These are phyloP conservation scores for Heliothis peltigera DNA, from an alignment of 2,888 invertebrate genomes.

Conservation along the genomic window DNA sequence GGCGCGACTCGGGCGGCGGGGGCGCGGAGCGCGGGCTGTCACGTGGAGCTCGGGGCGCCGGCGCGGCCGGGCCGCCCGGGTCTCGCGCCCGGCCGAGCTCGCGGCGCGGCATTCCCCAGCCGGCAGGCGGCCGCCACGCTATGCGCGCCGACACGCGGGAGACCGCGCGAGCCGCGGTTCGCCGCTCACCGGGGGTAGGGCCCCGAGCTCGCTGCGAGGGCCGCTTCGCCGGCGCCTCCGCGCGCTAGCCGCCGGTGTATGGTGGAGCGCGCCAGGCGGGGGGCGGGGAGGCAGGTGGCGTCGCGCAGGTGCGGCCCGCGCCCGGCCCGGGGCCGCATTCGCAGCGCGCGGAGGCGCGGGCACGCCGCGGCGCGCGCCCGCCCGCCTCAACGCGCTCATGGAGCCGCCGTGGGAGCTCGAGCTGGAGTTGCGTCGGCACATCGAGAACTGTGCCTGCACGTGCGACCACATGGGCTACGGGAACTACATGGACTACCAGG, in stretches of 20 bases:
- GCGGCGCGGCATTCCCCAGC: conserved; percentile 85
- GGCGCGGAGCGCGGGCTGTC: conserved; percentile 73
- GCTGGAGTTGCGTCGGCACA: conserved; percentile 96
- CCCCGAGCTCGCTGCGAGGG: conserved; percentile 83
- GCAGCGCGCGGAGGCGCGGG: conserved; percentile 81
- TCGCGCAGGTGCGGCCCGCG: conserved; percentile 86
- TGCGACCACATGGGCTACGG: conserved; percentile 98
- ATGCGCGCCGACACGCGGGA: conserved; percentile 79
- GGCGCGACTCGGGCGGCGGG: conserved; percentile 61
- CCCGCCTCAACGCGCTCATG: conserved; percentile 84
- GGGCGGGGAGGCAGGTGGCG: conserved; percentile 84
- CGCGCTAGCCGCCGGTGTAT: conserved; percentile 82
- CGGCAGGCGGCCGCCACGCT: conserved; percentile 81
- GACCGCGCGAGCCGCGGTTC: conserved; percentile 78
- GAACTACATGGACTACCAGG: conserved; percentile 97
- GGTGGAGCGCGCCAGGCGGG: conserved; percentile 80
- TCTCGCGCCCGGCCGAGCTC: conserved; percentile 74
- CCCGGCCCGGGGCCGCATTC: conserved; percentile 83
- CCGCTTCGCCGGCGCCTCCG: conserved; percentile 81
- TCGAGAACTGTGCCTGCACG: conserved; percentile 96
- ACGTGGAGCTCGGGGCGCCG: conserved; percentile 84
- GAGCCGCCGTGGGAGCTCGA: conserved; percentile 92
- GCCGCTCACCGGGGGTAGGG: conserved; percentile 77
- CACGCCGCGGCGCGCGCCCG: conserved; percentile 81
- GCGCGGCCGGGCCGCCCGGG: conserved; percentile 87